Percentiles rank a stretch among this genome's conserved stretches.
These are phyloP conservation scores for Aurelia coerulea DNA, from an alignment of 30 jellyfish, hydroid and myxozoan species.

Conservation along the genomic window DNA sequence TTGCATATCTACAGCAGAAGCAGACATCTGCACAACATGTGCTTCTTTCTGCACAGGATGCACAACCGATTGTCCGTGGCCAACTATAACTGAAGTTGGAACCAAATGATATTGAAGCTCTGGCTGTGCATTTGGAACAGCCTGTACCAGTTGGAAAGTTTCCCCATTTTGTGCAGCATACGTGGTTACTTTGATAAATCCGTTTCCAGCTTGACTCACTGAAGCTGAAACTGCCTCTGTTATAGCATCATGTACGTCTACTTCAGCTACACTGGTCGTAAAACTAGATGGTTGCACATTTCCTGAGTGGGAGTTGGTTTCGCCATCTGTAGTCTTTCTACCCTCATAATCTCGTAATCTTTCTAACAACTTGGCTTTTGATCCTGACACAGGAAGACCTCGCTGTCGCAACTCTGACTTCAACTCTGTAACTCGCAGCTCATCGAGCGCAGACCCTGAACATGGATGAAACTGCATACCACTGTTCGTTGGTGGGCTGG, in stretches of 20 bases:
- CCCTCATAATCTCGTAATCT: constrained; percentile 84
- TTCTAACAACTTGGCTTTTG: constrained; percentile 85
- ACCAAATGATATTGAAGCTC: constrained; percentile 61
- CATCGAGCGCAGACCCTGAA: constrained; percentile 72
- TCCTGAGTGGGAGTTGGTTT: background rate
- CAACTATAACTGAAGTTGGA: constrained; percentile 54
- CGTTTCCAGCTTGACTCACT: constrained; percentile 19
- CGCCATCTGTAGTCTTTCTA: constrained; percentile 3
- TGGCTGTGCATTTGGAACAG: constrained; percentile 68
- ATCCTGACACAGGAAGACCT: constrained; percentile 94
- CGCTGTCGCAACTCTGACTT: constrained; percentile 79
- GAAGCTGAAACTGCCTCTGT: constrained; percentile 25
- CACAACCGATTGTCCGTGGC: constrained; percentile 31
- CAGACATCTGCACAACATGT: constrained; percentile 27
- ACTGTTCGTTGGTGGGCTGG: constrained; percentile 14
- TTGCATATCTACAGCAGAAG: constrained; percentile 11
- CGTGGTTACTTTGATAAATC: constrained; percentile 78
- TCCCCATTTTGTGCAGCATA: constrained; percentile 83
- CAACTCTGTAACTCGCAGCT: constrained; percentile 84
- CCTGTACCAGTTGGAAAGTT: constrained; percentile 88
- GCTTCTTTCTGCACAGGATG: constrained; percentile 1
- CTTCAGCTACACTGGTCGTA: constrained; percentile 27
- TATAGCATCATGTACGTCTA: background rate
- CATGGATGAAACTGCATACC: constrained; percentile 28
- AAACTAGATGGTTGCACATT: background rate